Percentiles rank a stretch among this genome's conserved stretches.
Evolutionary conservation across 2,888 invertebrate genomes (phyloP).

Genomic region (Tipula helvola): DNA sequence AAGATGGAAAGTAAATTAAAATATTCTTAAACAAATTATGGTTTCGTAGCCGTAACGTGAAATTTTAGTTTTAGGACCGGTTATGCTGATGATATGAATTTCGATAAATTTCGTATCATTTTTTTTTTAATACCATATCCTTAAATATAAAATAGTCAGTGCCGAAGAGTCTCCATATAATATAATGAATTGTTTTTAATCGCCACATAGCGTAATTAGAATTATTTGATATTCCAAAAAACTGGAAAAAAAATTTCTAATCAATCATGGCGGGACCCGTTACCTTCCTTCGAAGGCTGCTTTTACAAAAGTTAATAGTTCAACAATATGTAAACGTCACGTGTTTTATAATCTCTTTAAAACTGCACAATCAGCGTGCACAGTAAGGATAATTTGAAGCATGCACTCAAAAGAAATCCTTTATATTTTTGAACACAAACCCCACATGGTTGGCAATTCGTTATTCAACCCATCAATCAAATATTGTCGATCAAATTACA

Average conservation of each 20-base stretch:
- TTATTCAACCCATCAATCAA: slow-evolving; percentile 4
- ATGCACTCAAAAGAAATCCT: not conserved
- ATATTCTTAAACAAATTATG: too few species aligned
- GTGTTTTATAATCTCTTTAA: not conserved
- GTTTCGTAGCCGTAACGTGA: too few species aligned
- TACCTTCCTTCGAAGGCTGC: not conserved
- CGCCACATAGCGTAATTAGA: too few species aligned
- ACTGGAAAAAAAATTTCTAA: not conserved
- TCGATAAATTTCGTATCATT: too few species aligned
- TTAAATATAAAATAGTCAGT: too few species aligned
- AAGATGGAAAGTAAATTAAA: too few species aligned
- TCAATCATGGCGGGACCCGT: not conserved
- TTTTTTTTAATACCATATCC: too few species aligned
- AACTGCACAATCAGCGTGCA: not conserved
- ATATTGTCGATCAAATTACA: not conserved
- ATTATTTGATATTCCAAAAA: too few species aligned
- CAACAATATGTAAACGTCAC: not conserved
- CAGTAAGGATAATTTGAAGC: not conserved
- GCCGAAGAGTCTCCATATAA: too few species aligned
- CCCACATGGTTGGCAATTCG: not conserved
- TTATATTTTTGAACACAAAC: not conserved
- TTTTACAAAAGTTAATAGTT: not conserved
- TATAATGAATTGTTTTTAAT: too few species aligned
- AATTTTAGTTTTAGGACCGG: too few species aligned
- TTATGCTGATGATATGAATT: too few species aligned